Evolutionary conservation across 2,113 vertebrate species (phyloP).

Genomic region (Aegypius monachus): DNA sequence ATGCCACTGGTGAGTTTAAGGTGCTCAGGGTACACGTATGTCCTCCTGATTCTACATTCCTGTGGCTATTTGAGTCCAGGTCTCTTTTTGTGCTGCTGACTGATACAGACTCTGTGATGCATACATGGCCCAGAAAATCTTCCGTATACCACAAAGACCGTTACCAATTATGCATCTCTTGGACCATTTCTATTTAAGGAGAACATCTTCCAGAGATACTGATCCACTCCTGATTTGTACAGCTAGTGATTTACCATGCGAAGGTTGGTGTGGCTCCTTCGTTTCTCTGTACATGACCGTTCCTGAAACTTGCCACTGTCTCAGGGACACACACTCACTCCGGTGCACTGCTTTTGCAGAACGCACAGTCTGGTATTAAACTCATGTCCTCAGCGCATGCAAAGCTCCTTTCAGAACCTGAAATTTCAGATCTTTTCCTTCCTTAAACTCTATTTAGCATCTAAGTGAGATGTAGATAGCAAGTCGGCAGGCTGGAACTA

Average conservation of each 20-base stretch:
- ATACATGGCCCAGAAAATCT: not conserved
- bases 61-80: rapidly evolving
- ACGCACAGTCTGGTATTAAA: not conserved
- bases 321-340: not conserved
- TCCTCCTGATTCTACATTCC: not conserved
- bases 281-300: not conserved
- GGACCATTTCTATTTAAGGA: not conserved
- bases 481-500: not conserved
- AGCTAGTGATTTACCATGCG: not conserved
- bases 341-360: not conserved
- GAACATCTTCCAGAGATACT: not conserved
- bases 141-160: not conserved
- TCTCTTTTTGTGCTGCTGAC: not conserved
- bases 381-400: not conserved
- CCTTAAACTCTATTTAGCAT: not conserved
- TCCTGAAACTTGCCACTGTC: not conserved
- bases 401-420: not conserved
- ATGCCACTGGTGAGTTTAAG: not conserved
- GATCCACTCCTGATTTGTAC: not conserved
- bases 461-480: not conserved
- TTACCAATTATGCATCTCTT: not conserved
- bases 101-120: not conserved
- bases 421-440: not conserved
- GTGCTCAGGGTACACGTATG: not conserved
- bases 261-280: not conserved